phyloP scores from a whole-genome alignment of 2,113 vertebrate genomes.

The Vicugna pacos region DNA sequence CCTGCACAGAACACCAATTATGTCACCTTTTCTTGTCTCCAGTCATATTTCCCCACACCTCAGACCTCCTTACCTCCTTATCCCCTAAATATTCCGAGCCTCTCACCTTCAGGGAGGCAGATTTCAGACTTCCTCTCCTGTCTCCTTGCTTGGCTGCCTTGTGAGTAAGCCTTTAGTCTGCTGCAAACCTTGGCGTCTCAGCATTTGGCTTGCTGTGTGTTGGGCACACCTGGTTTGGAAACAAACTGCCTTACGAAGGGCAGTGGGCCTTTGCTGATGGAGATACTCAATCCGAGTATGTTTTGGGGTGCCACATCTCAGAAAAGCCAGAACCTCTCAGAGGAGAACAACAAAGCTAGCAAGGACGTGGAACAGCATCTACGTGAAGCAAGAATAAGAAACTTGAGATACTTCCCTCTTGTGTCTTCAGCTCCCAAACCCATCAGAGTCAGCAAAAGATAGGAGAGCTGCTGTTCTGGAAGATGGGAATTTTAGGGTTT shows the following conservation, averaged over 20 bases:
- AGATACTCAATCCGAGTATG: background rate
- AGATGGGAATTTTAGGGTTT: background rate
- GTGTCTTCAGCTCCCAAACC: background rate
- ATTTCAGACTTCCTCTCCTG: background rate
- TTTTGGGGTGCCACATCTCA: background rate
- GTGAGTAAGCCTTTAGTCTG: background rate
- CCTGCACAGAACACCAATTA: background rate
- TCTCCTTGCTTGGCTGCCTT: background rate
- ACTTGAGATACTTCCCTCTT: background rate
- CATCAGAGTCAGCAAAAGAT: background rate
- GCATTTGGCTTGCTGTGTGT: background rate
- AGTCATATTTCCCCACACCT: background rate
- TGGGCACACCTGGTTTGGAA: background rate
- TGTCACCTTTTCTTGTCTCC: background rate
- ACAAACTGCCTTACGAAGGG: background rate
- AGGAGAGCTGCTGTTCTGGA: background rate
- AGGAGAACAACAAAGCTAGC: background rate
- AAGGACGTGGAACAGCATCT: background rate
- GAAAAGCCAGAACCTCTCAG: conserved; percentile 31
- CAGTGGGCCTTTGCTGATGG: background rate
- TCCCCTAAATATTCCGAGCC: background rate
- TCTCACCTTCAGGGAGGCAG: background rate
- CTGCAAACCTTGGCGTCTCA: background rate
- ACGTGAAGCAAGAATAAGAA: background rate
- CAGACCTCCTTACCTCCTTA: background rate